Conservation (phyloP, 1,140 invertebrate species). For the Hylaeus anthracinus region DNA sequence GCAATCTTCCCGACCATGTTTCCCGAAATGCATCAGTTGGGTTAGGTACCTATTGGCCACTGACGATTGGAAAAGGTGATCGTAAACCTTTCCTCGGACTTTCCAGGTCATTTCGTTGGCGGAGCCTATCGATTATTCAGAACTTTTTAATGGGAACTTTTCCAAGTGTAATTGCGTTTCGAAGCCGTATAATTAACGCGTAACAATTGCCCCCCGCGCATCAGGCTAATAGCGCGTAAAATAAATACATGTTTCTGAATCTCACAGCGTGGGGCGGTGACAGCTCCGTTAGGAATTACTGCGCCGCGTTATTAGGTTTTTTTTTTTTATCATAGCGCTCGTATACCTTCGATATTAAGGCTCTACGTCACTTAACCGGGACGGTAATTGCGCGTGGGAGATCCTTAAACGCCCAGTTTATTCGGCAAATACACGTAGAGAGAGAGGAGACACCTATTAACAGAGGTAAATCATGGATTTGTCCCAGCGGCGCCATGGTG, state of each 20-base stretch:
- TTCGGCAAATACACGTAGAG: neutral
- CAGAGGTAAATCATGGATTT: too few species aligned
- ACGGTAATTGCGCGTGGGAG: neutral
- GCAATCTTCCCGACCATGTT: too few species aligned
- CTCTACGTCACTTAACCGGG: neutral
- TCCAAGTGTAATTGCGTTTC: neutral
- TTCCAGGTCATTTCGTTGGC: too few species aligned
- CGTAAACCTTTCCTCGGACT: too few species aligned
- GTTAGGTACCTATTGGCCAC: too few species aligned
- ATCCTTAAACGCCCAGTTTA: neutral
- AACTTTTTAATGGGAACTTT: neutral
- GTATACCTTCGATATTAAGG: conserved; percentile 6
- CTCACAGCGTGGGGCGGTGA: neutral
- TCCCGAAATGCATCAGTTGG: too few species aligned
- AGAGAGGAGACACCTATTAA: too few species aligned
- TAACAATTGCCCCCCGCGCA: conserved; percentile 10
- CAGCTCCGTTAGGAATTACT: conserved; percentile 1
- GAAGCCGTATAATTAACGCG: conserved; percentile 15
- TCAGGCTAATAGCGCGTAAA: neutral
- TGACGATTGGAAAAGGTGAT: too few species aligned
- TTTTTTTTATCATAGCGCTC: neutral
- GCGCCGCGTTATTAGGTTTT: neutral
- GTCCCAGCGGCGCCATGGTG: too few species aligned
- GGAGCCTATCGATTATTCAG: neutral
- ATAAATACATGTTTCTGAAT: conserved; percentile 22